Conservation (phyloP, 1,140 invertebrate genomes). For the Gryllus bimaculatus region DNA sequence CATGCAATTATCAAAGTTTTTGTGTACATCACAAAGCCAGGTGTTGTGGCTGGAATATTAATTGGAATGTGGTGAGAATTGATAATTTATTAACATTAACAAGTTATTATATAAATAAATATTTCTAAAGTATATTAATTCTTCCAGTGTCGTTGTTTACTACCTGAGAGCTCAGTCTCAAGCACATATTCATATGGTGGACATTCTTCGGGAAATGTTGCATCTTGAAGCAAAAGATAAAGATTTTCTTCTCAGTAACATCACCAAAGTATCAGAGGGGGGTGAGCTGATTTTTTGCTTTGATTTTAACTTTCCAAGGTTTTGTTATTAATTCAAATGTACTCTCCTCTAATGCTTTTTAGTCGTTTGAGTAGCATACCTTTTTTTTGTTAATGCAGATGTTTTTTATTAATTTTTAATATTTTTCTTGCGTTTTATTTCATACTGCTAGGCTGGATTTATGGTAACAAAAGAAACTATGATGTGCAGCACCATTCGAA, state of each 20-base stretch:
- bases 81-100: not conserved
- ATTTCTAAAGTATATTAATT: not conserved
- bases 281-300: not conserved
- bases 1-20: slow-evolving; percentile 34
- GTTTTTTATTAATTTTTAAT: no score
- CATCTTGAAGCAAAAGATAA: slow-evolving; percentile 62
- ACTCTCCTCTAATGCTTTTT: no score
- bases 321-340: no score
- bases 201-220: slow-evolving; percentile 56
- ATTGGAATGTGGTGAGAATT: slow-evolving; percentile 43
- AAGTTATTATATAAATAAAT: slow-evolving; percentile 2
- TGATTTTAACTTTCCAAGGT: not conserved
- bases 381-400: no score
- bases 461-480: no score
- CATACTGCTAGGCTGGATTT: no score
- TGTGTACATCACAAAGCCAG: slow-evolving; percentile 40
- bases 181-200: slow-evolving; percentile 52
- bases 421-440: no score
- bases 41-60: slow-evolving; percentile 41
- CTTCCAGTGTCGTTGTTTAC: slow-evolving; percentile 51
- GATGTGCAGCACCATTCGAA: no score
- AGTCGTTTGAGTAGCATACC: no score
- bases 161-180: slow-evolving; percentile 51
- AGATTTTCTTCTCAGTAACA: slow-evolving; percentile 55
- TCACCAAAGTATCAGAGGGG: slow-evolving; percentile 30